Conservation (phyloP, 2,113 vertebrate species). For the Pteronura brasiliensis region DNA sequence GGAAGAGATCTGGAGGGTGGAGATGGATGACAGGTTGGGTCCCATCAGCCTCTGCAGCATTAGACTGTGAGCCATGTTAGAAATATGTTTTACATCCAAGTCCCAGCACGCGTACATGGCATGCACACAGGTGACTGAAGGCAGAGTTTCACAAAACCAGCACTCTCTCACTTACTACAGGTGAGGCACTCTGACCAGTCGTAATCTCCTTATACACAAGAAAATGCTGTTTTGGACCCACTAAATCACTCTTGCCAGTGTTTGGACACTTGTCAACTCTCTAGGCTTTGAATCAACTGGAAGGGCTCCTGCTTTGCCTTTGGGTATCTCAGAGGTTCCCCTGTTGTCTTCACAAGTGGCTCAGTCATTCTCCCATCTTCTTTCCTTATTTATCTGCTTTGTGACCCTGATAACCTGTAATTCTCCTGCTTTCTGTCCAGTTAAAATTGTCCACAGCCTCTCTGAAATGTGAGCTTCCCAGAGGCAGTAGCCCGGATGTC, state of each 20-base stretch:
- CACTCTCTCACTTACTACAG: background rate
- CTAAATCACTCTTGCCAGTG: background rate
- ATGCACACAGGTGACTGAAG: too few species aligned
- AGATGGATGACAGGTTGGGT: background rate
- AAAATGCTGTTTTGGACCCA: background rate
- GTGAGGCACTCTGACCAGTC: background rate
- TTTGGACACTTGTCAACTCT: background rate
- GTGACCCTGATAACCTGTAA: accelerated
- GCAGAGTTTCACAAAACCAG: background rate
- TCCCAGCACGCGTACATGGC: background rate
- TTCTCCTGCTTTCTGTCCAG: background rate
- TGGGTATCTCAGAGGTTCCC: background rate
- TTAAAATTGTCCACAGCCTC: background rate
- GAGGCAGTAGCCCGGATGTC: accelerated
- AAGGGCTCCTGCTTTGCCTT: background rate
- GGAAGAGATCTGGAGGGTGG: background rate
- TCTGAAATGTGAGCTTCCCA: background rate
- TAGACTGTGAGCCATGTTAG: too few species aligned
- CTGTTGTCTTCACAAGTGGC: background rate
- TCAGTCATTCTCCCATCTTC: background rate
- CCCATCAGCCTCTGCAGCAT: background rate
- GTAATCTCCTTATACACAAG: background rate
- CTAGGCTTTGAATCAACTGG: background rate
- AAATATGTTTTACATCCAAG: background rate
- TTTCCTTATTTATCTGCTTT: background rate